Conservation (phyloP, 2,797 vertebrate species). For the Myotis pilosus region DNA sequence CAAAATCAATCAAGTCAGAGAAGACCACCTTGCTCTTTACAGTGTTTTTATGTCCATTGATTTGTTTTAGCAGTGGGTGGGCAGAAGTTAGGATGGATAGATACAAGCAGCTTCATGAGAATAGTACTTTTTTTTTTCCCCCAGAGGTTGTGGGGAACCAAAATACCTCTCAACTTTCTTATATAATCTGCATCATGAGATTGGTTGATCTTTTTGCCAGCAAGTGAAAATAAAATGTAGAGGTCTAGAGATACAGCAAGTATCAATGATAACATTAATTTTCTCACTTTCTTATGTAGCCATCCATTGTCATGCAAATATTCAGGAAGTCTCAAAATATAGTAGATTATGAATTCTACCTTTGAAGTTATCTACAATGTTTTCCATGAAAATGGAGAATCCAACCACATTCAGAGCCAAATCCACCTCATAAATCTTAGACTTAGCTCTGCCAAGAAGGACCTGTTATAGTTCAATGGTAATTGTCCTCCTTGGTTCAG, state of each 20-base stretch:
- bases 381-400: background rate
- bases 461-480: background rate
- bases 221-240: constrained; percentile 4
- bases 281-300: background rate
- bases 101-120: background rate
- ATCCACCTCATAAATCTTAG: background rate
- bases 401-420: background rate
- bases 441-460: background rate
- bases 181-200: background rate
- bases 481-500: background rate
- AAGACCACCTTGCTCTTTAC: background rate
- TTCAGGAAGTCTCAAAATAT: background rate
- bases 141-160: background rate
- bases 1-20: constrained; percentile 4
- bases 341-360: background rate
- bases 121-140: background rate
- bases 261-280: background rate
- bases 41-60: background rate
- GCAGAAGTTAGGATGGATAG: background rate
- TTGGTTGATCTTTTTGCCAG: background rate
- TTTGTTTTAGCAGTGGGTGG: background rate
- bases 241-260: background rate
- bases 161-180: background rate
- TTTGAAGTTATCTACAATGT: background rate
- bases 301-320: background rate